phyloP scores from a whole-genome alignment of 2,888 invertebrate species.

The Folsomia candida region DNA sequence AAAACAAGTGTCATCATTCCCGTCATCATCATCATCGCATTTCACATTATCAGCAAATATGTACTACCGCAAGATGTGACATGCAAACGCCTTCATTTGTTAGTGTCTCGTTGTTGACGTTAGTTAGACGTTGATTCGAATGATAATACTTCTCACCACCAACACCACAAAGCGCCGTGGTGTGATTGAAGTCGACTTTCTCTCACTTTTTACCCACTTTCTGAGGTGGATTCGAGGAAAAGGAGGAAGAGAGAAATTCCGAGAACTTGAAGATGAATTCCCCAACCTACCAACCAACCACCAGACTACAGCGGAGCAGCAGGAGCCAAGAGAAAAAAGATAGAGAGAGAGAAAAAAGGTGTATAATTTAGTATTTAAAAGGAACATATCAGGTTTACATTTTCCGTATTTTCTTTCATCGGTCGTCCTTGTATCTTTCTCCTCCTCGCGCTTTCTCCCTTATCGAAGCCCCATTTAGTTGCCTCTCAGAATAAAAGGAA shows the following conservation, averaged over 20 bases:
- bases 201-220: neutral
- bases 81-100: neutral
- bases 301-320: neutral
- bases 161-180: neutral
- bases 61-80: neutral
- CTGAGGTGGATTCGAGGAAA: neutral
- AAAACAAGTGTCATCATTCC: constrained; percentile 14
- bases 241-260: neutral
- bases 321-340: neutral
- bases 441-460: neutral
- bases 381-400: neutral
- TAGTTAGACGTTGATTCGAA: neutral
- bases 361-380: neutral
- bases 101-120: neutral
- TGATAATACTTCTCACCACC: neutral
- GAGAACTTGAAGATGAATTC: neutral
- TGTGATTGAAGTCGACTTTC: neutral
- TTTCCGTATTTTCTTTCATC: neutral
- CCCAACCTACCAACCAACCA: no score
- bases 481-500: neutral
- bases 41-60: neutral
- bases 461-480: neutral
- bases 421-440: neutral
- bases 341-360: neutral
- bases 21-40: neutral